These are phyloP conservation scores for Julus scanicus DNA, from an alignment of 2,888 invertebrate species.

Conservation along the genomic window DNA sequence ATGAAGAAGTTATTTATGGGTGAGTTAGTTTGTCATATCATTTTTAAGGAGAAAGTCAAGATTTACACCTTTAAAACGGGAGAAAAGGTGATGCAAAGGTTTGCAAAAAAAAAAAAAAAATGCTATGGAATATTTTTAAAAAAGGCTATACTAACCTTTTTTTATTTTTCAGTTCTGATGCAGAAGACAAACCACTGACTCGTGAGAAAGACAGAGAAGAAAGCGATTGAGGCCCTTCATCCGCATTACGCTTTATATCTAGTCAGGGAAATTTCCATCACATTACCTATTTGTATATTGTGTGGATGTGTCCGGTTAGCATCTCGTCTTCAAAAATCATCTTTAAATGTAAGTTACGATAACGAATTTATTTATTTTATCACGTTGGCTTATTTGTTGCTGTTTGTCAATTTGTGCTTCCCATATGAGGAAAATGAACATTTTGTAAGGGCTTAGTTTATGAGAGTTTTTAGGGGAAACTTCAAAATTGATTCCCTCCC, in stretches of 20 bases:
- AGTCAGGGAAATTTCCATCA: not conserved
- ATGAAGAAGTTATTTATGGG: conserved; percentile 96
- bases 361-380: not conserved
- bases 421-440: not conserved
- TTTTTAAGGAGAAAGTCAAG: too few species aligned
- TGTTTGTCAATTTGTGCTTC: not conserved
- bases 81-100: too few species aligned
- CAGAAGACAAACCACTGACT: conserved; percentile 60
- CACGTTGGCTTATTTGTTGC: not conserved
- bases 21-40: conserved; percentile 61
- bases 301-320: not conserved
- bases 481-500: too few species aligned
- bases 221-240: conserved; percentile 59
- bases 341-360: conserved; percentile 10
- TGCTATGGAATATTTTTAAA: too few species aligned
- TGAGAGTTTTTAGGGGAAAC: too few species aligned
- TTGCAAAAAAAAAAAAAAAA: too few species aligned
- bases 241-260: not conserved
- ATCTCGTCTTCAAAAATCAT: not conserved
- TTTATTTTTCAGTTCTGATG: conserved; percentile 59
- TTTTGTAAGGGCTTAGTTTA: too few species aligned
- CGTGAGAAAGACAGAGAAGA: conserved; percentile 60
- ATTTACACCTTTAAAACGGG: too few species aligned
- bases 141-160: not conserved
- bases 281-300: not conserved